Percentiles rank a stretch among this genome's conserved stretches.
phyloP scores from a whole-genome alignment of 2,888 invertebrate genomes.

The Alloplasta piceator region DNA sequence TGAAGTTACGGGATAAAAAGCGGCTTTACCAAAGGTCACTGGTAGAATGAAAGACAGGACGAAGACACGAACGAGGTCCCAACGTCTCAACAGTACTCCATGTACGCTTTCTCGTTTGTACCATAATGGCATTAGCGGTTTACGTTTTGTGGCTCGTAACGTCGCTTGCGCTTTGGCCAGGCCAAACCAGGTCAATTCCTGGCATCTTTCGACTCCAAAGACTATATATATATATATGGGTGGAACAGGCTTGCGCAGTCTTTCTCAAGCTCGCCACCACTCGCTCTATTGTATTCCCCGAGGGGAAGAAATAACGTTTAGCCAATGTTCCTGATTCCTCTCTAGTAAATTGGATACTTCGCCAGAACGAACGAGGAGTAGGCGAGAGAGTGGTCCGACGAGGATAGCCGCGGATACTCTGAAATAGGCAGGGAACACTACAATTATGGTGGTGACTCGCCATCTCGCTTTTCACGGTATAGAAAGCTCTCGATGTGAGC shows the following conservation, averaged over 20 bases:
- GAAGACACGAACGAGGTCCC: constrained; percentile 14
- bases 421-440: constrained; percentile 26
- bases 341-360: constrained; percentile 70
- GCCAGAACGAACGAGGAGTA: constrained; percentile 55
- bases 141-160: constrained; percentile 66
- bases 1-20: constrained; percentile 55
- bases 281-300: constrained; percentile 32
- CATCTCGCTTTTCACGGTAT: neutral
- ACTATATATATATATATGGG: neutral
- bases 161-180: constrained; percentile 50
- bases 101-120: constrained; percentile 44
- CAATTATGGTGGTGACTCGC: constrained; percentile 48
- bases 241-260: neutral
- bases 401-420: constrained; percentile 20
- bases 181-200: neutral
- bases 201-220: neutral
- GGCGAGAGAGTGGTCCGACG: constrained; percentile 48
- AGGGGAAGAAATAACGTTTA: constrained; percentile 67
- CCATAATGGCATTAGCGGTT: constrained; percentile 68
- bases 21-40: constrained; percentile 47
- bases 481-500: neutral
- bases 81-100: constrained; percentile 45
- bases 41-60: neutral
- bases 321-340: constrained; percentile 67
- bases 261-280: neutral